A percentile compares a stretch with the other conserved stretches of the same genome.
phyloP scores from a whole-genome alignment of 2,113 vertebrate species.

The Ellobius talpinus region DNA sequence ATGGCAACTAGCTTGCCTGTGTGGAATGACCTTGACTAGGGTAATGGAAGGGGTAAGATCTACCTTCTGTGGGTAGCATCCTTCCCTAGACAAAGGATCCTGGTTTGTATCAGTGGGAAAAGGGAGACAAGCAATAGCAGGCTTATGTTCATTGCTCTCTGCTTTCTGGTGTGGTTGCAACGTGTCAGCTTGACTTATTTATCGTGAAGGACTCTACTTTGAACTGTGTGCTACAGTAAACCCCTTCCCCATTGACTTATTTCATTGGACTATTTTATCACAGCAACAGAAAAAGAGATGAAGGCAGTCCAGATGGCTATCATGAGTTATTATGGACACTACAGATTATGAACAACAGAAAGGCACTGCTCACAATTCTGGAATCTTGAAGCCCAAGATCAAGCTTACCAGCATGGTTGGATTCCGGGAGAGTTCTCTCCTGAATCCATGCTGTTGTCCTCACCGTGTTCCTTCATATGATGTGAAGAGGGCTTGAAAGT shows the following conservation, averaged over 20 bases:
- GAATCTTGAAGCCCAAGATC: neutral
- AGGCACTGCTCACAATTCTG: neutral
- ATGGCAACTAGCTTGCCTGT: neutral
- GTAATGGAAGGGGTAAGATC: neutral
- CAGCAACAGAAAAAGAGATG: neutral
- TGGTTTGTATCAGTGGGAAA: neutral
- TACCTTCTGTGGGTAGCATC: neutral
- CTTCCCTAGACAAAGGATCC: neutral
- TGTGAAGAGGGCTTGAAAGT: neutral
- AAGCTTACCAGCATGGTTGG: no score
- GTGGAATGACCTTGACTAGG: neutral
- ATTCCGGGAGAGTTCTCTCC: neutral
- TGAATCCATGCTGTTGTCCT: no score
- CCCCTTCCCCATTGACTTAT: neutral
- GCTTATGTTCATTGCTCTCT: neutral
- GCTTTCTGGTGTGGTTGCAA: neutral
- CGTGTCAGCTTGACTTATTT: neutral
- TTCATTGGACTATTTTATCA: neutral
- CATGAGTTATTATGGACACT: neutral
- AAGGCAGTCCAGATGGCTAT: neutral
- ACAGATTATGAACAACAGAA: neutral
- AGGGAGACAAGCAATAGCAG: neutral
- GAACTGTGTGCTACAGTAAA: neutral
- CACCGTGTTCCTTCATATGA: neutral
- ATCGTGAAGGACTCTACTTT: neutral